These are phyloP conservation scores for Columba livia DNA, from an alignment of 2,113 vertebrate species.

Conservation along the genomic window DNA sequence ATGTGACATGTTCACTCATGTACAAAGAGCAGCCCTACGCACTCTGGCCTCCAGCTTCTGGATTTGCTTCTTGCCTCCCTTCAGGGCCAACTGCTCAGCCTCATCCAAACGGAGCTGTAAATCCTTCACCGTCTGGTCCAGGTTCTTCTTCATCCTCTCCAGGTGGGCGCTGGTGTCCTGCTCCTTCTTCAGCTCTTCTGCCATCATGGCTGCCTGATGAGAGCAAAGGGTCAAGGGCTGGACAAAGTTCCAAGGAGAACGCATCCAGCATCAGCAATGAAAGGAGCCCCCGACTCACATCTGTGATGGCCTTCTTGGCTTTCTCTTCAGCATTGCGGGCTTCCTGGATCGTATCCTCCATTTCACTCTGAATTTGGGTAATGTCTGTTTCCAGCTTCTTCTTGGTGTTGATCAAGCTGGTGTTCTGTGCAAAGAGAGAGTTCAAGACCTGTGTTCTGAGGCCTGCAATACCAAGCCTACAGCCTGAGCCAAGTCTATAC, in stretches of 20 bases:
- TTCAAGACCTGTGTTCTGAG: too few species aligned
- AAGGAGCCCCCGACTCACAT: too few species aligned
- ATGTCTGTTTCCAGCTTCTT: slow-evolving; percentile 45
- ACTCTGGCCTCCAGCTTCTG: slow-evolving; percentile 68
- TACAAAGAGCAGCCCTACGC: too few species aligned
- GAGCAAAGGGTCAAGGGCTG: too few species aligned
- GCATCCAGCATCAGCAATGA: too few species aligned
- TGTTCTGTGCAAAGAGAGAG: too few species aligned
- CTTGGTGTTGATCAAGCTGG: neutral
- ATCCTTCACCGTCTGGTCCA: slow-evolving; percentile 75
- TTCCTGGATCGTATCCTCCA: slow-evolving; percentile 70
- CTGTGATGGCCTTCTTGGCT: slow-evolving; percentile 77
- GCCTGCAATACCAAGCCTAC: too few species aligned
- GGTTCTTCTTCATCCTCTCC: slow-evolving; percentile 82
- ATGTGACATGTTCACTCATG: too few species aligned
- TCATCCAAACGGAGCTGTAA: too few species aligned
- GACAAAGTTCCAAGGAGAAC: too few species aligned
- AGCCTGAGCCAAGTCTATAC: neutral
- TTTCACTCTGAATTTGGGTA: slow-evolving; percentile 68
- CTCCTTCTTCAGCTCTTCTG: slow-evolving; percentile 92
- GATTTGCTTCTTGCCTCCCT: slow-evolving; percentile 77
- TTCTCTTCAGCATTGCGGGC: slow-evolving; percentile 76
- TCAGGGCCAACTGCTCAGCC: slow-evolving; percentile 74
- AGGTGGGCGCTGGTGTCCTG: slow-evolving; percentile 87
- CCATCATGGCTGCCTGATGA: slow-evolving; percentile 88